Conservation (phyloP, 2,888 invertebrate species). For the Ellobium chinense region DNA sequence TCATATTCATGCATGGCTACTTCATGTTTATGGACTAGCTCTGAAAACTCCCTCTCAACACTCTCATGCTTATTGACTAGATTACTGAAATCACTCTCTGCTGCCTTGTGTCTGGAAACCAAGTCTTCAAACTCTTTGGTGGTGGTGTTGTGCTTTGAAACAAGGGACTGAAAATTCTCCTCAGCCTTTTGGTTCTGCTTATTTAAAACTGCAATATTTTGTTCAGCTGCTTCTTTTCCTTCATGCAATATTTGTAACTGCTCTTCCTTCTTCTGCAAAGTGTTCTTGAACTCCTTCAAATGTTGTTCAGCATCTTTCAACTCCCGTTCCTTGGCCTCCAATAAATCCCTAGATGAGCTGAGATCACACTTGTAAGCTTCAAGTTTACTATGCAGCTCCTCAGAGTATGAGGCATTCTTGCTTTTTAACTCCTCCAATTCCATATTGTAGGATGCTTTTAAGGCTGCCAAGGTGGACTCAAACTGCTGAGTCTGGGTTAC, state of each 20-base stretch:
- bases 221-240: conserved; percentile 1
- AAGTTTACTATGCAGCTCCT: conserved; percentile 16
- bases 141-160: neutral
- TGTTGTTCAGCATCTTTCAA: conserved; percentile 7
- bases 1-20: neutral
- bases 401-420: neutral
- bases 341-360: neutral
- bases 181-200: neutral
- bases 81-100: conserved; percentile 6
- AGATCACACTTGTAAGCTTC: conserved; percentile 25
- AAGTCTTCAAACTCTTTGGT: neutral
- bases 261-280: conserved; percentile 44
- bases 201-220: neutral
- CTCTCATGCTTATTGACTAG: conserved; percentile 8
- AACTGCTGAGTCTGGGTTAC: neutral
- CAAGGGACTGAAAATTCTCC: neutral
- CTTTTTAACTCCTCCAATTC: neutral
- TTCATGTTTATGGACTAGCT: conserved; percentile 6
- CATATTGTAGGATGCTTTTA: neutral
- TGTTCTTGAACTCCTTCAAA: conserved; percentile 45
- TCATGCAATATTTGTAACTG: conserved; percentile 26
- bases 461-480: neutral
- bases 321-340: conserved; percentile 29
- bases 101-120: neutral
- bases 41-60: neutral